Percentiles rank a stretch among this genome's conserved stretches.
These are phyloP conservation scores for Eristalis intricaria DNA, from an alignment of 2,888 invertebrate species.

Conservation along the genomic window DNA sequence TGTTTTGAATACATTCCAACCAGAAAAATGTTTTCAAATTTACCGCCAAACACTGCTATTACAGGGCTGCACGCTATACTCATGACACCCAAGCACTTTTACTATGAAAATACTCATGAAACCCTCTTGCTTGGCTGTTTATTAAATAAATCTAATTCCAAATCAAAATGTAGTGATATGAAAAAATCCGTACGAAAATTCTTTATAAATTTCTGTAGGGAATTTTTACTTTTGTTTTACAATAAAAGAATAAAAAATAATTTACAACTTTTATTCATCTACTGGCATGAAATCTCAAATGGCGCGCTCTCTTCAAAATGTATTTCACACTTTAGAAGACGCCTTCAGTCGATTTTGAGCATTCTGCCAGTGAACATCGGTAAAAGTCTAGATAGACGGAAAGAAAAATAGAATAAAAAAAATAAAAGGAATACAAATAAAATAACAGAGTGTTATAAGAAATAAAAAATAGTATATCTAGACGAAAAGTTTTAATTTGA, in stretches of 20 bases:
- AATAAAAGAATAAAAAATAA: constrained; percentile 66
- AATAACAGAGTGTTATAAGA: constrained; percentile 72
- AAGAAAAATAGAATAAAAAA: constrained; percentile 53
- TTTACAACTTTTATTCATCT: constrained; percentile 74
- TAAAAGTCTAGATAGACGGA: constrained; percentile 73
- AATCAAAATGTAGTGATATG: constrained; percentile 64
- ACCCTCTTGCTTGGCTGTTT: constrained; percentile 83
- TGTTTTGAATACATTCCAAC: constrained; percentile 30
- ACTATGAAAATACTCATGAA: constrained; percentile 85
- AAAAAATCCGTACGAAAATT: constrained; percentile 70
- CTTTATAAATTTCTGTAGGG: constrained; percentile 35
- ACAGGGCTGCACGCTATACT: constrained; percentile 77
- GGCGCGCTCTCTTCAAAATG: constrained; percentile 88
- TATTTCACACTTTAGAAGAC: constrained; percentile 85
- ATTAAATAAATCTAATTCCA: constrained; percentile 76
- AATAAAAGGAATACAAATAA: constrained; percentile 76
- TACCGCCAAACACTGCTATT: constrained; percentile 79
- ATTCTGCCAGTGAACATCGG: constrained; percentile 83
- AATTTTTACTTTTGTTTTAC: constrained; percentile 70
- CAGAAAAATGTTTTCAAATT: constrained; percentile 79
- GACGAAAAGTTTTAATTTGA: constrained; percentile 52
- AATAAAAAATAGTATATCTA: constrained; percentile 58
- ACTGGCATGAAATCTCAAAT: constrained; percentile 77
- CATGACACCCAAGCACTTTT: constrained; percentile 81
- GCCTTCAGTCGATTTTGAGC: constrained; percentile 85